Conservation (phyloP, 2,113 vertebrate genomes). For the Lanius ludovicianus region DNA sequence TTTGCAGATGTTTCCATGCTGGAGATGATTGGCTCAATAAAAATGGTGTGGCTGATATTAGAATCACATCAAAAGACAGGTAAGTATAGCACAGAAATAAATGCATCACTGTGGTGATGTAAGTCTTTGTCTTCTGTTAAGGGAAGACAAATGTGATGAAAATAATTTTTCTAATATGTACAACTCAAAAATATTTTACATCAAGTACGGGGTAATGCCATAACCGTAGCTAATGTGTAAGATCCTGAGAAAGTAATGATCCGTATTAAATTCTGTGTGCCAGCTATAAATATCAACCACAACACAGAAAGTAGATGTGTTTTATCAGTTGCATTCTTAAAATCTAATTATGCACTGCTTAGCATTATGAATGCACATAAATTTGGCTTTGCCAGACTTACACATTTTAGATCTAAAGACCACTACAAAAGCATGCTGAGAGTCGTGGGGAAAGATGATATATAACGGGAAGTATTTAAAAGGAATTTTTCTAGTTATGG, state of each 20-base stretch:
- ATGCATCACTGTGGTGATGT: background rate
- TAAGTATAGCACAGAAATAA: background rate
- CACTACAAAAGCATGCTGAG: background rate
- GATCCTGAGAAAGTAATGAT: slow-evolving; percentile 37
- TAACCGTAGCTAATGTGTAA: background rate
- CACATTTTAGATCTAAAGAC: background rate
- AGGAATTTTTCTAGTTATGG: background rate
- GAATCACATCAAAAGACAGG: background rate
- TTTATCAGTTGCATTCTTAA: slow-evolving; percentile 27
- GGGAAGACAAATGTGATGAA: background rate
- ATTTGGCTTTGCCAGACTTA: slow-evolving; percentile 8
- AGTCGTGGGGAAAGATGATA: background rate
- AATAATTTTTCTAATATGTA: background rate
- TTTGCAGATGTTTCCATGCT: background rate
- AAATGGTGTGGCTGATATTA: background rate
- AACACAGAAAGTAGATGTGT: background rate
- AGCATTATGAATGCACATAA: slow-evolving; percentile 36
- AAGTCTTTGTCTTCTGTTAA: background rate
- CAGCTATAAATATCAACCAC: slow-evolving; percentile 46
- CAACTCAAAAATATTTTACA: slow-evolving; percentile 7
- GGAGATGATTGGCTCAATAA: background rate
- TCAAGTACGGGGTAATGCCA: background rate
- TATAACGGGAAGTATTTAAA: slow-evolving; percentile 7
- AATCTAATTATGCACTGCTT: slow-evolving; percentile 11
- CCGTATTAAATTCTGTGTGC: background rate